Evolutionary conservation across 2,888 invertebrate species (phyloP).

Genomic region (Osmoderma eremita): DNA sequence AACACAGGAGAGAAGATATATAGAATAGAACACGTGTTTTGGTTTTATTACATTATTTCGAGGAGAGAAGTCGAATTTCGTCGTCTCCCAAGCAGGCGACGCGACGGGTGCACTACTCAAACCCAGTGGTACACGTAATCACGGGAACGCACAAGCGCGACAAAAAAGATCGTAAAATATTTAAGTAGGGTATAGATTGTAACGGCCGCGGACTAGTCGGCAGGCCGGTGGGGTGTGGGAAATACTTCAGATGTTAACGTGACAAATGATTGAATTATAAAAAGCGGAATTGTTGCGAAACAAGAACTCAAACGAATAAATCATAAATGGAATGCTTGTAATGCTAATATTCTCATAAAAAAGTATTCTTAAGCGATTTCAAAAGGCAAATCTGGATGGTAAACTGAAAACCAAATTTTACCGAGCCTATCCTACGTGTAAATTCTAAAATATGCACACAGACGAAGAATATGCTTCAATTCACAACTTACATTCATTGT

Average conservation of each 20-base stretch:
- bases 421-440: too few relatives aligned
- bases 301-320: not conserved
- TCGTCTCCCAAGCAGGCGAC: constrained; percentile 18
- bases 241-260: constrained; percentile 24
- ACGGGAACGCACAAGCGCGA: constrained; percentile 15
- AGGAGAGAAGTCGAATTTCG: constrained; percentile 41
- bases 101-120: constrained; percentile 2
- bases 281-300: not conserved
- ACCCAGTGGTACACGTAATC: not conserved
- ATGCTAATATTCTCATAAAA: too few relatives aligned
- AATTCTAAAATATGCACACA: too few relatives aligned
- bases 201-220: constrained; percentile 5
- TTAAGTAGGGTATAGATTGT: constrained; percentile 36
- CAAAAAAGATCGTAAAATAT: constrained; percentile 37
- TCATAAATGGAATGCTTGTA: not conserved
- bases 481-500: too few relatives aligned
- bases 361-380: too few relatives aligned
- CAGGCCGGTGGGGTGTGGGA: constrained; percentile 26
- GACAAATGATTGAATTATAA: constrained; percentile 29
- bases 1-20: constrained; percentile 27
- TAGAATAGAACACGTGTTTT: constrained; percentile 49
- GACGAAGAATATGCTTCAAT: too few relatives aligned
- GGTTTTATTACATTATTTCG: constrained; percentile 50
- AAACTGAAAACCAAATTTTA: too few relatives aligned
- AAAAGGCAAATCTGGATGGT: too few relatives aligned